Percentiles rank a stretch among this genome's conserved stretches.
Evolutionary conservation across 92 coral and sea anemone genomes (phyloP).

Genomic region (Scolanthus callimorphus): DNA sequence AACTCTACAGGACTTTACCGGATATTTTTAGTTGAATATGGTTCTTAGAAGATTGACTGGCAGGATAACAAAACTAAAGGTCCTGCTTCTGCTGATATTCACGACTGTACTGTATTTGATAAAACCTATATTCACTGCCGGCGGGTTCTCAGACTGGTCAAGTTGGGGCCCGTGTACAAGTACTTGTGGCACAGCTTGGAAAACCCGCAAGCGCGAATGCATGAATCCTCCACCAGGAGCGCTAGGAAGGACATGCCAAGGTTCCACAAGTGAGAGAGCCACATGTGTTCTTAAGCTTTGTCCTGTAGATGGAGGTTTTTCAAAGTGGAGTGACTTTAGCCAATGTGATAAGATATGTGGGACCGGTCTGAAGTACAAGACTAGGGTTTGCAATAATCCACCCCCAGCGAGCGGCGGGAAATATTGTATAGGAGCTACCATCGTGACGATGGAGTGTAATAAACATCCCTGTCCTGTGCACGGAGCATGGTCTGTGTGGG

Average conservation of each 20-base stretch:
- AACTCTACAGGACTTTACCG: too few species aligned
- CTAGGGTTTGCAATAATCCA: conserved; percentile 28
- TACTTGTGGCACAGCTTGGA: conserved; percentile 15
- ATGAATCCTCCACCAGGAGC: conserved; percentile 7
- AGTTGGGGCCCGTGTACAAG: conserved; percentile 7
- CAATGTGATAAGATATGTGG: conserved; percentile 20
- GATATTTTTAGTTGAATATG: too few species aligned
- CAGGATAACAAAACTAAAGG: too few species aligned
- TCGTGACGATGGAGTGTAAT: conserved; percentile 1
- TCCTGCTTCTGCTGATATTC: too few species aligned
- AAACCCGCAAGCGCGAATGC: conserved; percentile 9
- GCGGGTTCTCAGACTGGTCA: conserved; percentile 17
- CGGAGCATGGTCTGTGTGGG: conserved; percentile 14
- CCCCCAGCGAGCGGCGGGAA: conserved; percentile 82
- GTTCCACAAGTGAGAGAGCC: not conserved
- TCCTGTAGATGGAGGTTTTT: conserved; percentile 22
- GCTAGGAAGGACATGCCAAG: conserved; percentile 13
- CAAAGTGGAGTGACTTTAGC: conserved; percentile 9
- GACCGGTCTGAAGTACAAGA: not conserved
- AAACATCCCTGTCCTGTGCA: conserved; percentile 11
- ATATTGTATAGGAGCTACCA: conserved; percentile 70
- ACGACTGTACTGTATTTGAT: too few species aligned
- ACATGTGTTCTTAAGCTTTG: conserved; percentile 17
- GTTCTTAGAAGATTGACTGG: too few species aligned
- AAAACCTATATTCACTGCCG: too few species aligned